Base-by-base conservation (phyloP, 2,888 invertebrate species). In the Carterocephalus palaemon region DNA sequence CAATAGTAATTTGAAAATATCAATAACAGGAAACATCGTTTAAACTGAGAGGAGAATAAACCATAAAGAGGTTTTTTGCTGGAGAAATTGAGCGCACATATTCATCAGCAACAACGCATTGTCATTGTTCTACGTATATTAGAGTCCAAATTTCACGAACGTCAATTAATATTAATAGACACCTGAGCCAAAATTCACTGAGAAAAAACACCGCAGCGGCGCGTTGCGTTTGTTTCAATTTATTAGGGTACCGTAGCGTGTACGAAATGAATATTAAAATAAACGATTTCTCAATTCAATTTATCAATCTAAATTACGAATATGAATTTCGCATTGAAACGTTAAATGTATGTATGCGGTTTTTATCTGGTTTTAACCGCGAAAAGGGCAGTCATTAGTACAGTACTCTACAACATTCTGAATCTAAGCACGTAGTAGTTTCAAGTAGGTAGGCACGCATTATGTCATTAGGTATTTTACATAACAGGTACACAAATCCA, bases 81-180 rank as follows among this genome's bases (percentile, higher is more conserved):
- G 52, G 52, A 54, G 53, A 54, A 55, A 56, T 52, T 53, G 57
- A 57, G 51, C 54, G 47, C 47, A 34, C 36, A 48, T 49, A 55
- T 51, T 47, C 50, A 51, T 47, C 41, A 40, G 31, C 46, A 47
- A 53, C 55, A 52, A 39, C 54, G 61, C 62, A 52, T 9, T 54
- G 62, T 62, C 62, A 62, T 61, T 60, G 57, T 62, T 60, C 61
- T 59, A 47, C 52, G 61, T 59, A 59, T 54, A 54, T 59, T 61
- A 56, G 56, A 57, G 51, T 47, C 52, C 42, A 56, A 59, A 57
- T 57, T 60, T 56, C 53, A 56, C 59, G 53, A 62, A 60, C 57
- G 60, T 59, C 59, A 59, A 62, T 63, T 61, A 62, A 62, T 62
- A 63, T 61, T 61, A 60, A 62, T 59, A 59, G 57, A 61, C 63